Evolutionary conservation across 2,113 vertebrate genomes (phyloP).

Genomic region (Tympanuchus pallidicinctus): DNA sequence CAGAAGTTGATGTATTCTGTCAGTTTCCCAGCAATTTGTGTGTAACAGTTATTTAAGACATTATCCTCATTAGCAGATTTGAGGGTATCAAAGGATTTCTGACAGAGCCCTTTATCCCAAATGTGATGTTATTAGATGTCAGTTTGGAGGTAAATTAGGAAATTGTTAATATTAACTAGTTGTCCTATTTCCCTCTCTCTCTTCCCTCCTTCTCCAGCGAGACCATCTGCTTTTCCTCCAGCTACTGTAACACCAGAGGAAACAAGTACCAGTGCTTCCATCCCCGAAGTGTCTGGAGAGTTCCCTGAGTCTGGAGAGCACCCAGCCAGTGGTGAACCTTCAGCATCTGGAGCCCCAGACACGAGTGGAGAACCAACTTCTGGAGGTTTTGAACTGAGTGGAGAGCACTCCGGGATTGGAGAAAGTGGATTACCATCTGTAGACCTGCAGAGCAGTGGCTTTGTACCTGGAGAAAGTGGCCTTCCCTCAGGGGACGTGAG

Average conservation of each 20-base stretch:
- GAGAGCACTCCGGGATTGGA: constrained; percentile 67
- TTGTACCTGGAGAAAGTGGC: constrained; percentile 66
- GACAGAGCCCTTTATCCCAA: neutral
- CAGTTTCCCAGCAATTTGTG: neutral
- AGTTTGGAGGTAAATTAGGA: neutral
- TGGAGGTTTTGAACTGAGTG: constrained; percentile 58
- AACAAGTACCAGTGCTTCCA: constrained; percentile 36
- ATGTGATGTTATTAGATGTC: neutral
- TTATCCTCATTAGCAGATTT: neutral
- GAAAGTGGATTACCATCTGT: constrained; percentile 78
- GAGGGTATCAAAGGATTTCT: neutral
- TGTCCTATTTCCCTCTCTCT: constrained; percentile 22
- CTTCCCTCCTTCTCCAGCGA: constrained; percentile 67
- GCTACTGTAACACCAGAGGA: constrained; percentile 60
- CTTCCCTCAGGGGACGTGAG: constrained; percentile 74
- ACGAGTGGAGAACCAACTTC: constrained; percentile 67
- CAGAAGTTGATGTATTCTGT: neutral
- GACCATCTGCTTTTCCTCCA: constrained; percentile 75
- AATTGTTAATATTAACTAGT: neutral
- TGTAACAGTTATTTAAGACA: neutral
- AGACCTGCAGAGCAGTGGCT: constrained; percentile 70
- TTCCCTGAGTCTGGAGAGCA: constrained; percentile 42
- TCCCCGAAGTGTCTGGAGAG: constrained; percentile 67
- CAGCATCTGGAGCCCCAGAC: constrained; percentile 67
- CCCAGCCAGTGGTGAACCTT: constrained; percentile 56